Base-by-base conservation (phyloP, 1,140 invertebrate genomes). In the Brachionus paranguensis region DNA sequence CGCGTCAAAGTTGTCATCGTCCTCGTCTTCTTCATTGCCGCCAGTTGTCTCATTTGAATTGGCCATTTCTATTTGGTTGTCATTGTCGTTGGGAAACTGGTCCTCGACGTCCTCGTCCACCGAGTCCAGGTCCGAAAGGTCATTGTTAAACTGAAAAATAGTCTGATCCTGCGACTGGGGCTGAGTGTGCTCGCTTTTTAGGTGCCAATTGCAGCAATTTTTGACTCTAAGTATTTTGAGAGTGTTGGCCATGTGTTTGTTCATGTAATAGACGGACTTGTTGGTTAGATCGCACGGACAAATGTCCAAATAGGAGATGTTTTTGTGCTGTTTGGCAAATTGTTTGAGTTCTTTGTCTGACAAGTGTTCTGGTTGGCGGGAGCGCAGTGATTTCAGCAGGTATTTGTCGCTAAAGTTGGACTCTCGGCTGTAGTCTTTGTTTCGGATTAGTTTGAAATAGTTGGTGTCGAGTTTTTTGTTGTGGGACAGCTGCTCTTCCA, bases 1-100 rank as follows among this genome's bases (percentile, higher is more conserved):
- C n/a, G 78, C 78, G 12, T 81, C 78, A 68, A 81, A 81, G 27
- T 76, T 76, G 12, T 60, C 78, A n/a, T 65, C 78, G 20, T 81
- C 78, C n/a, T 81, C 78, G 14, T 81, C 78, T 14, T 76, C 72
- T 12, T 76, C 72, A 5, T 76, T 17, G 8, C 50, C 72, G 14
- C 50, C 72, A 17, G 5, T 29, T 50, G 20, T 50, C 0, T 37
- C 20, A 17, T 50, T 76, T 33, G 3, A 68, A 14, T 24, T 64
- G 33, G 41, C 33, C 53, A 45, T 24, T 81, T 81, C 37, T 3
- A 76, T 14, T n/a, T 79, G 78, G 17, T 81, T n/a, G 1, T 43
- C 50, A 8, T 55, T 50, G 7, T 79, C 12, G n/a, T 55, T 14
- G 2, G 76, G 5, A 33, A 64, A 47, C 14, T 64, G 37, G 43